A percentile compares a stretch with the other conserved stretches of the same genome.
phyloP scores from a whole-genome alignment of 1,140 invertebrate genomes.

The Camponotus floridanus region DNA sequence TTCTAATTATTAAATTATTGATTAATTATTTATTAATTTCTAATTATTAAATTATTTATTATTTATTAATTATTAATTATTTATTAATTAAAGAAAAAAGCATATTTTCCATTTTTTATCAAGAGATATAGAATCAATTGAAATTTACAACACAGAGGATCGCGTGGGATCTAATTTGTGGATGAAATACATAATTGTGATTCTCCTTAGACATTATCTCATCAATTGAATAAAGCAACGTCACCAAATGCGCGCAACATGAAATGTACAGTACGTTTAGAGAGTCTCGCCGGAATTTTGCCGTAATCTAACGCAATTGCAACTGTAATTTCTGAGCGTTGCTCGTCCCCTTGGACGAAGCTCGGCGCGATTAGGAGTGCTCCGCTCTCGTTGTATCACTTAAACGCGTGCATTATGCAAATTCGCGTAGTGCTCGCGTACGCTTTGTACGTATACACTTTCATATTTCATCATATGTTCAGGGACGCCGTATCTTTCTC shows the following conservation, averaged over 20 bases:
- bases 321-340: constrained; percentile 31
- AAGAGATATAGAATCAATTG: neutral
- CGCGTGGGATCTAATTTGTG: neutral
- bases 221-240: neutral
- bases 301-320: constrained; percentile 44
- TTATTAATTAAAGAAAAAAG: neutral
- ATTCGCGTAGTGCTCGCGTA: neutral
- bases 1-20: no score
- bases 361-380: constrained; percentile 19
- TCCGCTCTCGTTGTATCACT: constrained; percentile 47
- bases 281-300: constrained; percentile 19
- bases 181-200: neutral
- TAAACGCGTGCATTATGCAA: constrained; percentile 54
- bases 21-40: no score
- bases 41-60: no score
- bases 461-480: constrained; percentile 41
- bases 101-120: neutral
- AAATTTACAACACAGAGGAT: neutral
- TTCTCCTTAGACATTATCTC: neutral
- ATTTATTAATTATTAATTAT: no score
- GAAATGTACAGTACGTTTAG: neutral
- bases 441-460: constrained; percentile 15
- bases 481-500: constrained; percentile 42
- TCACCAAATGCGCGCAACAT: neutral
- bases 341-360: neutral